A percentile compares a stretch with the other conserved stretches of the same genome.
Conservation (phyloP, 2,113 vertebrate genomes). For the Osmerus mordax region DNA sequence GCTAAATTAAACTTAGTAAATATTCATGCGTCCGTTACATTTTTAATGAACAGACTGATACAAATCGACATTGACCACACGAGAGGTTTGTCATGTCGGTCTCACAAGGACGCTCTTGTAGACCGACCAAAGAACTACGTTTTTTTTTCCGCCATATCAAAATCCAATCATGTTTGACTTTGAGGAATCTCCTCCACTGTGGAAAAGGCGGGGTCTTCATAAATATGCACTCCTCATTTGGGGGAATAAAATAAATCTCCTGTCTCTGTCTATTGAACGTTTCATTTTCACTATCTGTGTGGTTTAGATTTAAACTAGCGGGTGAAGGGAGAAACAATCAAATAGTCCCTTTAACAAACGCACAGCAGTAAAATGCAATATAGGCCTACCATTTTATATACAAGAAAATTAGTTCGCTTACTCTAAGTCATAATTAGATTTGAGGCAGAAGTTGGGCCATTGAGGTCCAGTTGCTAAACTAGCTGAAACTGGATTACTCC, state of each 20-base stretch:
- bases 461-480: neutral
- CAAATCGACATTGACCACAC: slow-evolving; percentile 58
- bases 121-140: slow-evolving; percentile 44
- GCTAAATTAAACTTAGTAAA: slow-evolving; percentile 67
- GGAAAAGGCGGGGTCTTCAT: slow-evolving; percentile 18
- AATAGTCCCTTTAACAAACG: too few relatives aligned
- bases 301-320: too few relatives aligned
- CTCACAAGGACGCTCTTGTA: slow-evolving; percentile 53
- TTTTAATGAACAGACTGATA: slow-evolving; percentile 66
- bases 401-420: too few relatives aligned
- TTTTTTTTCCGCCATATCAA: slow-evolving; percentile 29
- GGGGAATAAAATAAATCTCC: too few relatives aligned
- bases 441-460: neutral
- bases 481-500: slow-evolving; percentile 5
- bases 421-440: too few relatives aligned
- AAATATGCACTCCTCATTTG: too few relatives aligned
- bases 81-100: slow-evolving; percentile 56
- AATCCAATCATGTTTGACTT: slow-evolving; percentile 61
- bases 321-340: too few relatives aligned
- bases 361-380: neutral
- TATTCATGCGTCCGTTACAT: slow-evolving; percentile 72
- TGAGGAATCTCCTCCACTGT: slow-evolving; percentile 47
- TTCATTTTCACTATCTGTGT: too few relatives aligned
- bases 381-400: too few relatives aligned
- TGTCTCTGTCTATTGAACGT: too few relatives aligned